These are phyloP conservation scores for Heliornis fulica DNA, from an alignment of 2,113 vertebrate genomes.

Conservation along the genomic window DNA sequence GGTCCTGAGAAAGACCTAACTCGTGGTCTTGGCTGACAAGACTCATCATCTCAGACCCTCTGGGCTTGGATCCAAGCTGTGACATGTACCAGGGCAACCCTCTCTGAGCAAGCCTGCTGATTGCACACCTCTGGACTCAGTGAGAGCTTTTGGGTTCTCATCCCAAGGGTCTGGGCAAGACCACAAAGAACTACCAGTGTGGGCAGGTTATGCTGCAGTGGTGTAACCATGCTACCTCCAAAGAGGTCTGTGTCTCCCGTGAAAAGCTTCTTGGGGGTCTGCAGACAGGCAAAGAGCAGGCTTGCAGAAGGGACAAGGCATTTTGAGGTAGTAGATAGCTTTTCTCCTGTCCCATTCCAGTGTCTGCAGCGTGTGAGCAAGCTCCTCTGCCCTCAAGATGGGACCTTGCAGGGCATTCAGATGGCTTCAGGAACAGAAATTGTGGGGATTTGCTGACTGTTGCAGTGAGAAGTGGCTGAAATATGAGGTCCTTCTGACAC, in stretches of 20 bases:
- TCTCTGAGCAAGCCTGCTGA: not conserved
- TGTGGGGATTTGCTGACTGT: not conserved
- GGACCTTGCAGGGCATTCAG: not conserved
- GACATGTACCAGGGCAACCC: too few relatives aligned
- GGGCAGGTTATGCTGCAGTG: not conserved
- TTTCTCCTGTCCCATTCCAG: not conserved
- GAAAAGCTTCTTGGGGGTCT: not conserved
- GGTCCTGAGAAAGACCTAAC: not conserved
- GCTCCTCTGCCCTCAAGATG: not conserved
- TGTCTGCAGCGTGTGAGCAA: not conserved
- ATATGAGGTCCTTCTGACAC: not conserved
- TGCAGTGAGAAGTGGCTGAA: not conserved
- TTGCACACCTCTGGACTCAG: not conserved
- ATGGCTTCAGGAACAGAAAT: not conserved
- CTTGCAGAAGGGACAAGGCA: not conserved
- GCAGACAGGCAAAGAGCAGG: not conserved
- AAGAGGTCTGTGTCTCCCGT: not conserved
- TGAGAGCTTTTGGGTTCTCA: not conserved
- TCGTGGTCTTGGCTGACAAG: not conserved
- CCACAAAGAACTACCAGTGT: not conserved
- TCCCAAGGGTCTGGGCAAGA: not conserved
- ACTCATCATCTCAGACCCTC: not conserved
- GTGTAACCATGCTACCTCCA: not conserved
- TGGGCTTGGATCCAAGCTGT: not conserved
- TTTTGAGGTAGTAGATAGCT: not conserved